phyloP scores from a whole-genome alignment of 2,113 vertebrate species.

The Microcebus jonahi region DNA sequence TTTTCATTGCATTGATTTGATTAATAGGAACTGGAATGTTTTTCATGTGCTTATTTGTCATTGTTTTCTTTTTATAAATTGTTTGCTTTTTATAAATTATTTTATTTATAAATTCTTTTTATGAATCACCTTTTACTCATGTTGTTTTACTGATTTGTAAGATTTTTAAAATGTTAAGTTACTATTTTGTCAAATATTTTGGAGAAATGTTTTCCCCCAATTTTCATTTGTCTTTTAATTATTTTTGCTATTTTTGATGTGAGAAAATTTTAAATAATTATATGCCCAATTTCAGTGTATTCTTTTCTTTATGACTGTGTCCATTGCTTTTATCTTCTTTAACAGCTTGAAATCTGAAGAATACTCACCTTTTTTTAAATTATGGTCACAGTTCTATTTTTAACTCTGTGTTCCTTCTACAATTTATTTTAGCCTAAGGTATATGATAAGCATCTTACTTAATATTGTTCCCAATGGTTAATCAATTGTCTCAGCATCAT shows the following conservation, averaged over 20 bases:
- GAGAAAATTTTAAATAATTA: conserved; percentile 28
- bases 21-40: neutral
- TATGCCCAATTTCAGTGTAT: neutral
- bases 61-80: conserved; percentile 9
- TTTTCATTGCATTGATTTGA: conserved; percentile 19
- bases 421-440: conserved; percentile 9
- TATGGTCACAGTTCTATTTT: neutral
- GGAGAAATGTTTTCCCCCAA: neutral
- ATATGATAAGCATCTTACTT: neutral
- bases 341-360: neutral
- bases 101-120: neutral
- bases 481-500: neutral
- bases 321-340: conserved; percentile 39
- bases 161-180: neutral
- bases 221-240: conserved; percentile 39
- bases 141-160: conserved; percentile 14
- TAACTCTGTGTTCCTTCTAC: neutral
- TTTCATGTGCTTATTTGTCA: neutral
- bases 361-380: neutral
- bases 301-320: neutral
- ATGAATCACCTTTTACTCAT: neutral
- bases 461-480: neutral
- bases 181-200: conserved; percentile 24
- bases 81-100: neutral
- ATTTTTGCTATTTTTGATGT: conserved; percentile 40